Evolutionary conservation across 2,797 vertebrate genomes (phyloP).

Genomic region (Diplodus sargus): DNA sequence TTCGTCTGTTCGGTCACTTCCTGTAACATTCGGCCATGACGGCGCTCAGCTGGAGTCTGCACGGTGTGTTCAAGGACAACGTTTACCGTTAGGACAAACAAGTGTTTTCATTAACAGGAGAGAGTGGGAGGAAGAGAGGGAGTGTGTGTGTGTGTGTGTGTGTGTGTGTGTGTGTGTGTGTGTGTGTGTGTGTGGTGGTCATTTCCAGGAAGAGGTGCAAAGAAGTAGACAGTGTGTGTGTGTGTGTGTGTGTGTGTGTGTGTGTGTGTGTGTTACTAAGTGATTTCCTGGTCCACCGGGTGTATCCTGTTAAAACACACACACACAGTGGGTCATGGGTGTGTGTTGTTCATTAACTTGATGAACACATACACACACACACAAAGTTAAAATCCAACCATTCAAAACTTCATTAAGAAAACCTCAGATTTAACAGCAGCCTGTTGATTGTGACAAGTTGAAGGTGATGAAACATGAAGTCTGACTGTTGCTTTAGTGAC

Average conservation of each 20-base stretch:
- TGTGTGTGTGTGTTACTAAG: slow-evolving; percentile 36
- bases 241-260: slow-evolving; percentile 35
- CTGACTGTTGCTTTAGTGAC: too few relatives aligned
- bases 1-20: not conserved
- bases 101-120: slow-evolving; percentile 57
- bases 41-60: not conserved
- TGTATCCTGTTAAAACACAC: slow-evolving; percentile 67
- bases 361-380: not conserved
- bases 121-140: not conserved
- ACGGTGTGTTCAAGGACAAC: slow-evolving; percentile 28
- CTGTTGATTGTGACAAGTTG: not conserved
- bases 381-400: not conserved
- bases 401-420: slow-evolving; percentile 5
- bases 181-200: slow-evolving; percentile 39
- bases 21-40: not conserved
- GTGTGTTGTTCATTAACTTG: slow-evolving; percentile 15
- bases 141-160: not conserved
- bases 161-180: slow-evolving; percentile 31
- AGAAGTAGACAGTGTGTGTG: not conserved
- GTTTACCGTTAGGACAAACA: slow-evolving; percentile 12
- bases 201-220: slow-evolving; percentile 69
- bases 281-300: slow-evolving; percentile 68
- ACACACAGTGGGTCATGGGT: slow-evolving; percentile 1
- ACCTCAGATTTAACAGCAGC: not conserved
- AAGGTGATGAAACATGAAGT: too few relatives aligned